Evolutionary conservation across 2,888 invertebrate genomes (phyloP), one percentile per base, ranked within the genome.

Genomic region (Scaptomyza cyrtandrae): DNA sequence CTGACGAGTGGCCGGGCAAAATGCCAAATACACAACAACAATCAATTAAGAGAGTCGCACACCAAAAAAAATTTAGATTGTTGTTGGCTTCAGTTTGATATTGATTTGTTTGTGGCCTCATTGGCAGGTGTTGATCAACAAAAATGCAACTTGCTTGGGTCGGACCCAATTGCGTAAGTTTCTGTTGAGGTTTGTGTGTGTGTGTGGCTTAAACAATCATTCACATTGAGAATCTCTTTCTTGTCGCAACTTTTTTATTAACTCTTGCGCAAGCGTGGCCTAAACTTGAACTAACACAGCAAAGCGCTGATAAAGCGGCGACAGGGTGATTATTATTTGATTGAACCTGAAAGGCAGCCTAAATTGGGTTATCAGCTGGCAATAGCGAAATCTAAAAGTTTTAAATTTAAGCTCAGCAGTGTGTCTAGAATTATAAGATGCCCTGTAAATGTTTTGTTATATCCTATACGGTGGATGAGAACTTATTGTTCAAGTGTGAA

Each of bases 41-140:
- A 89, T 89, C 88, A 85, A 85, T 89, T 88, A 85, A 82, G 83
- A 85, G 62, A 41, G 14, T 68, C 66, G 24, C 44, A 27, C n/a
- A 35, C 35, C 66, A 44, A 43, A 43, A 56, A 52, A 37, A 44
- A 24, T 61, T 56, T 41, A 57, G 19, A 6, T 37, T 53, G 48
- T 27, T 29, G 31, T 6, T 54, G 57, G 19, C 19, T 61, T 37
- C 3, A 4, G 6, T 31, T 56, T 31, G 14, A 33, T n/a, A 50
- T 59, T 53, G 45, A 63, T 63, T 66, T 63, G 63, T 39, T 54
- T 65, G 69, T 62, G 87, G 81, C 85, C 81, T 62, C 76, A 78
- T 89, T 85, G 83, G 71, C 88, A 88, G 88, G 76, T 88, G 86
- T 86, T 85, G 86, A 85, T 81, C 81, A 81, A 76, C 66, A 62